Evolutionary conservation across 2,888 invertebrate genomes (phyloP), one percentile per base, ranked within the genome.

Genomic region (Drosophila fulvimacula): DNA sequence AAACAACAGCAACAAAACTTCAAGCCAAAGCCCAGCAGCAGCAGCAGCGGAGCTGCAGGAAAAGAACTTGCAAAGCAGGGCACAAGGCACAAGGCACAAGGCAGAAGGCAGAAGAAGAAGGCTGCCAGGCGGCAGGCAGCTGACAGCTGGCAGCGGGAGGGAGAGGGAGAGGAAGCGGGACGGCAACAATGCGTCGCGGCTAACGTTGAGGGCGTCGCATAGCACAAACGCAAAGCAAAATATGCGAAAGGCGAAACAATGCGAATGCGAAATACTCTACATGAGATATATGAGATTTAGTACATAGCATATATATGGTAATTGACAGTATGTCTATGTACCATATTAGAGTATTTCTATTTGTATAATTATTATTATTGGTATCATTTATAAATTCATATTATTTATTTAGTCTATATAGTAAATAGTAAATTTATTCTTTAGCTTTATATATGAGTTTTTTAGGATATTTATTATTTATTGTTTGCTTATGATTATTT

Each of bases 181-280:
- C 57, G 48, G 56, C 36, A 75, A 82, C 78, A 86, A 86, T 81
- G 73, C 71, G 74, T 66, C 58, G 71, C 59, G 68, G 57, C 55
- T 49, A 57, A 64, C 62, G 61, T 64, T 52, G 36, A 61, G 57
- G 69, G 59, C 70, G 74, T 74, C 61, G 63, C 71, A 63, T 19
- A 38, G 61, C 73, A 48, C 15, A 62, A 66, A 58, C 59, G 52
- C 55, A 41, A 21, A 36, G 51, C 36, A 41, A 59, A 52, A 46
- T 53, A 7, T 2, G 17, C 21, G 9, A 21, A 10, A 5, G 10
- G 30, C 3, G 1, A 46, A 46, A 13, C 19, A 11, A 6, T 0
- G 30, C 56, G 76, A 64, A 53, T 7, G 5, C 15, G 15, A 4
- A 44, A 70, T 75, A 15, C 63, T 30, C 30, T 30, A 30, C 7